phyloP scores from a whole-genome alignment of 1,140 invertebrate genomes.

The Schmidtea mediterranea region DNA sequence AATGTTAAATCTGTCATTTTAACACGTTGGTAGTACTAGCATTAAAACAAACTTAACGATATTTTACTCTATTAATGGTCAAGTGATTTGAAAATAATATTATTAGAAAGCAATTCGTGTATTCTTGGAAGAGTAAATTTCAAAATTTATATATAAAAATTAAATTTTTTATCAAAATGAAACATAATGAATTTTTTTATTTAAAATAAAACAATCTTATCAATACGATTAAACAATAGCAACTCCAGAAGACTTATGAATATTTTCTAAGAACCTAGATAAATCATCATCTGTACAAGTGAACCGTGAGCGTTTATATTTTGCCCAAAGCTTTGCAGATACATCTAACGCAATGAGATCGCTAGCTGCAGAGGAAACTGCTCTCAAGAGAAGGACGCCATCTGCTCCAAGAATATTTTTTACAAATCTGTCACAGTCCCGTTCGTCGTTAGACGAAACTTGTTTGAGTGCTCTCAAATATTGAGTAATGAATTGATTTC shows the following conservation, averaged over 20 bases:
- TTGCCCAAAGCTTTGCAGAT: constrained; percentile 1
- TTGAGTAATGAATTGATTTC: constrained; percentile 1
- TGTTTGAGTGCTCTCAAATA: constrained; percentile 3
- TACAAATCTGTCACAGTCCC: constrained; percentile 5
- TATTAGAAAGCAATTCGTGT: no score
- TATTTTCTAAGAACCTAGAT: constrained; percentile 1
- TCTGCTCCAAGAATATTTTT: constrained; percentile 3
- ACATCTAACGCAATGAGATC: constrained; percentile 7
- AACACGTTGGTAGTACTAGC: no score
- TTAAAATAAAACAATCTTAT: no score
- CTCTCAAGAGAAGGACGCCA: constrained; percentile 1
- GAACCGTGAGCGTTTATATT: not conserved
- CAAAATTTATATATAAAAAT: no score
- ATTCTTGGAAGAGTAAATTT: no score
- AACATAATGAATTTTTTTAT: no score
- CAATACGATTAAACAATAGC: not conserved
- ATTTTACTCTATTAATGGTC: no score
- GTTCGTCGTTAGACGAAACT: constrained; percentile 1
- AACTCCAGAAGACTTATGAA: not conserved
- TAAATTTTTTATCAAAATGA: no score
- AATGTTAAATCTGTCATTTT: no score
- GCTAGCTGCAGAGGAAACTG: not conserved
- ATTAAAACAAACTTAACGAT: no score
- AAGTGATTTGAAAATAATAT: no score
- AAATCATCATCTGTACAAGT: constrained; percentile 5